Percentiles rank a stretch among this genome's conserved stretches.
phyloP scores from a whole-genome alignment of 2,888 invertebrate genomes.

The Dusona sp. region DNA sequence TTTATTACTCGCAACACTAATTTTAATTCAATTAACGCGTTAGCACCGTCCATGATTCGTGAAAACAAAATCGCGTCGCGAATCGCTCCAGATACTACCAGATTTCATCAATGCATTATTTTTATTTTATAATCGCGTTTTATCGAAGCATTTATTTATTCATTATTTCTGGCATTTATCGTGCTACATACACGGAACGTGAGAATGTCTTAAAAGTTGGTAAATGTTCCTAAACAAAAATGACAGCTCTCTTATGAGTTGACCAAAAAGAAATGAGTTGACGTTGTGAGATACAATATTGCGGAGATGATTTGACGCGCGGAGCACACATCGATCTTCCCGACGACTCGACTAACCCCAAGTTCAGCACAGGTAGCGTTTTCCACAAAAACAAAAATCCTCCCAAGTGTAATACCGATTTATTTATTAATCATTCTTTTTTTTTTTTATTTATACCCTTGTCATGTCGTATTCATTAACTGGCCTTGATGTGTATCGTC shows the following conservation, averaged over 20 bases:
- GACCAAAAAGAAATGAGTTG: conserved; percentile 17
- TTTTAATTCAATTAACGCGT: conserved; percentile 28
- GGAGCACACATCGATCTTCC: conserved; percentile 63
- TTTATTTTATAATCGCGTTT: background rate
- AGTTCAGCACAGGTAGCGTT: conserved; percentile 61
- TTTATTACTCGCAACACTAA: conserved; percentile 32
- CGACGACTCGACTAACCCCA: conserved; percentile 58
- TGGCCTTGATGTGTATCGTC: conserved; percentile 71
- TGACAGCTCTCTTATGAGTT: background rate
- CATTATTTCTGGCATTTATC: background rate
- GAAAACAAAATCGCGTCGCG: conserved; percentile 33
- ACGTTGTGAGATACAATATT: conserved; percentile 40
- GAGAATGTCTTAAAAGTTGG: background rate
- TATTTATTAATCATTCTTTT: conserved; percentile 26
- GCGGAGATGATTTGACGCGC: conserved; percentile 64
- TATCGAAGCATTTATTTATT: background rate
- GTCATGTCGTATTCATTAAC: conserved; percentile 80
- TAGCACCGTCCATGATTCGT: conserved; percentile 49
- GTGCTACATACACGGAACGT: background rate
- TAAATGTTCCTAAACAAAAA: conserved; percentile 28
- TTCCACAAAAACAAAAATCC: conserved; percentile 35
- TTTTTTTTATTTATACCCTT: conserved; percentile 85
- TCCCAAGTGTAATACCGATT: conserved; percentile 46
- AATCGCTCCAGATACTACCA: conserved; percentile 31
- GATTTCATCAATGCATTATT: conserved; percentile 23